Base-by-base conservation (phyloP, 1,140 invertebrate species). In the Drosophila teissieri region DNA sequence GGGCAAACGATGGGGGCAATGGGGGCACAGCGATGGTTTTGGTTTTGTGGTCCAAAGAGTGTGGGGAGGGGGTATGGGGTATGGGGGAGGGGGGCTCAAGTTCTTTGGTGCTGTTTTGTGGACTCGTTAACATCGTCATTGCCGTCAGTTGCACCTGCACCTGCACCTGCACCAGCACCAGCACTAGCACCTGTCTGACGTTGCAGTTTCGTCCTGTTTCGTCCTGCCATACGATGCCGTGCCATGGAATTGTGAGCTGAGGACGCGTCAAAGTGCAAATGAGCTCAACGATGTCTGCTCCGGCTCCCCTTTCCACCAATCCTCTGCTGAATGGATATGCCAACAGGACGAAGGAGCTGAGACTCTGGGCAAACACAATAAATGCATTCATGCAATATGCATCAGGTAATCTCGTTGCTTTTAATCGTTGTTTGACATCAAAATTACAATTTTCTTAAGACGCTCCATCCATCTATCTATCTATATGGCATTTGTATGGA, bases 351-450 rank as follows among this genome's bases (percentile, higher is more conserved):
- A 70, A 46, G 36, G 36, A 53, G 48, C 40, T 48, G 70, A 19
- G 19, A 36, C 48, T 57, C 46, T 80, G 60, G 67, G 78, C 78
- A 86, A 88, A 82, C 83, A 86, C 57, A 62, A 75, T 54, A 72
- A 88, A 89, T 88, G 84, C 76, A 78, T 88, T 88, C 84, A 88
- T 88, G 84, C 84, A 88, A 83, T 88, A 88, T 88, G 84, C 84
- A 91, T 57, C 65, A 89, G 80, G 90, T 91, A 91, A 91, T 91
- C 90, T 90, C 79, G 90, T 90, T 90, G 76, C 84, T 88, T 91
- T 91, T 91, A 91, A 91, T 91, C 90, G 84, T 80, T 91, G 90
- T 91, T 91, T 91, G 83, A 80, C 90, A 91, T 91, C 90, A 91
- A 84, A 91, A 91, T 91, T 91, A 88, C 60, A 88, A 80, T 84